Evolutionary conservation across 1,140 invertebrate genomes (phyloP), one percentile per base, ranked within the genome.

Genomic region (Atta cephalotes): DNA sequence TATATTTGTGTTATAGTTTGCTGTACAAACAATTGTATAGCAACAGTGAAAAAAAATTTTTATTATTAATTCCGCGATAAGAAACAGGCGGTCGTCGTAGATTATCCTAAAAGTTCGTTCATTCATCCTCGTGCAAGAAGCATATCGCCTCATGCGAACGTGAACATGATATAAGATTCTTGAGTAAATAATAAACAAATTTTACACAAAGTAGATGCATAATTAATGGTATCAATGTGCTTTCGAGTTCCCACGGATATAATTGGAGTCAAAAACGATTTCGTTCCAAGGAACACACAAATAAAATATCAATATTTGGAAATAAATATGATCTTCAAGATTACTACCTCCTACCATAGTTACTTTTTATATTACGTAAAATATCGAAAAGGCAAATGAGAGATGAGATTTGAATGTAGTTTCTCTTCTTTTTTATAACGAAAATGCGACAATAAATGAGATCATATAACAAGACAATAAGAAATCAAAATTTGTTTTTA

Each of bases 151-250:
- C 16, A 70, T 14, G 49, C 31, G 25, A 72, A 62, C 7, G 39
- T 31, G n/a, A 72, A 62, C 3, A 3, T 14, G 9, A 10, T 18
- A 18, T 21, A 82, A 82, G 18, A 63, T 90, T 89, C 72, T 72
- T 89, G 85, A 80, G 31, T 82, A 72, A 89, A 87, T 81, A 89
- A 86, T 82, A 35, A 84, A 39, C 10, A 77, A 85, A 72, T 72
- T 81, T 89, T 71, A 18, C 62, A 68, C 60, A 6, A 81, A 51
- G 14, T 51, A 14, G 78, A 68, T 72, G 25, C n/a, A 53, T 53
- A 72, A 84, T 76, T 35, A 71, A 82, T 12, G 10, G 25, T 51
- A 62, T 35, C 25, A 21, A n/a, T 60, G 63, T n/a, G 51, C 76
- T 10, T 65, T 56, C 21, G 21, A 49, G 35, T 86, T 89, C 35